A percentile compares a stretch with the other conserved stretches of the same genome.
Evolutionary conservation across 2,113 vertebrate species (phyloP).

Genomic region (Noturus placidus): DNA sequence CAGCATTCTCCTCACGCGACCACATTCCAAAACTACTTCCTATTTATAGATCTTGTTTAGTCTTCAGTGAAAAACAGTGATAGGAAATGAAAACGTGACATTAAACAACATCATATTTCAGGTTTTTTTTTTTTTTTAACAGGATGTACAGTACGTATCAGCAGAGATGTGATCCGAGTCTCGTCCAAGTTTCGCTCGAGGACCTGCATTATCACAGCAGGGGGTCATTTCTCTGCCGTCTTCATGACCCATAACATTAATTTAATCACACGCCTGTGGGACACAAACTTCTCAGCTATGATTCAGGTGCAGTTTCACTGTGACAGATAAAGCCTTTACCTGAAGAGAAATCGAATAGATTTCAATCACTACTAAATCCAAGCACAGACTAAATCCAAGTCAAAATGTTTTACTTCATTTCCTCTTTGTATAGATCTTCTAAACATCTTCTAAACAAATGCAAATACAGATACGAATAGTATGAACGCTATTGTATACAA

Average conservation of each 20-base stretch:
- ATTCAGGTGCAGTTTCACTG: not conserved
- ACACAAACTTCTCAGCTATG: not conserved
- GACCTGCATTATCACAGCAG: not conserved
- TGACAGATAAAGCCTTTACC: not conserved
- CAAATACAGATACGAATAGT: not conserved
- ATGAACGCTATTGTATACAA: too few species aligned
- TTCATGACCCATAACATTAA: conserved; percentile 15
- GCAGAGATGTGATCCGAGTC: not conserved
- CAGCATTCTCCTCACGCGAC: not conserved
- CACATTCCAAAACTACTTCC: not conserved
- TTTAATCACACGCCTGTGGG: not conserved
- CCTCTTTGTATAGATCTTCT: not conserved
- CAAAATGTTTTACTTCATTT: not conserved
- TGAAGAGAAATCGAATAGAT: not conserved
- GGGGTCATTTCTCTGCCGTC: not conserved
- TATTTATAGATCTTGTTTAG: not conserved
- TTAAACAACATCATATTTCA: not conserved
- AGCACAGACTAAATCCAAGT: not conserved
- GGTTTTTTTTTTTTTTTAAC: not conserved
- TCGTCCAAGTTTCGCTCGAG: not conserved
- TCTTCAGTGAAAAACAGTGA: not conserved
- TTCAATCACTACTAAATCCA: not conserved
- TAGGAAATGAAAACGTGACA: not conserved
- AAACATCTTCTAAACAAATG: not conserved
- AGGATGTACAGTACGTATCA: not conserved